Conservation (phyloP, 2,888 invertebrate genomes). For the Macrophya annulata region DNA sequence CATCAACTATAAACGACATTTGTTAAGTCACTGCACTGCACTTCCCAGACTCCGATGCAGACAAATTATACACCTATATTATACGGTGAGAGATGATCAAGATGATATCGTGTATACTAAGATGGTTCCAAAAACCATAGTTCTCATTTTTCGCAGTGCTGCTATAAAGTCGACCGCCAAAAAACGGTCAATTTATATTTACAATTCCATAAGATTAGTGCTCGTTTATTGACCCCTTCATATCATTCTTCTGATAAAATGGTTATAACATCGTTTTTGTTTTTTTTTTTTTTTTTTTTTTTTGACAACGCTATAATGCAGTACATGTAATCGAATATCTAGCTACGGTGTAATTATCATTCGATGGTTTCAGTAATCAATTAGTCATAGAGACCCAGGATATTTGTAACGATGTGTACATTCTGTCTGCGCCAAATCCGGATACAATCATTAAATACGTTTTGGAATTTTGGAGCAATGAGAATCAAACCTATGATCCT, state of each 20-base stretch:
- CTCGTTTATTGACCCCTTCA: too few species aligned
- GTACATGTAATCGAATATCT: too few species aligned
- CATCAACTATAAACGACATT: slow-evolving; percentile 40
- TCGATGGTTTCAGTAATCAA: not conserved
- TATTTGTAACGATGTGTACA: not conserved
- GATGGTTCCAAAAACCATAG: not conserved
- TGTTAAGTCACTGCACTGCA: slow-evolving; percentile 39
- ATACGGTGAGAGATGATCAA: not conserved
- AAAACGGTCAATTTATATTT: too few species aligned
- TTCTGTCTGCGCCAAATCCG: not conserved
- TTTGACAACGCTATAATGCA: too few species aligned
- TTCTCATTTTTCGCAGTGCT: not conserved
- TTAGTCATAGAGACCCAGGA: not conserved
- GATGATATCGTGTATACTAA: not conserved
- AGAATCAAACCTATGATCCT: not conserved
- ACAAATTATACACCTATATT: not conserved
- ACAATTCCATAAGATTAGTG: not conserved
- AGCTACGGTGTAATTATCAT: not conserved
- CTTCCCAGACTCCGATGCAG: not conserved
- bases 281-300: too few species aligned
- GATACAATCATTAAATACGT: not conserved
- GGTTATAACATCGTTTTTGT: too few species aligned
- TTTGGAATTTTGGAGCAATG: not conserved
- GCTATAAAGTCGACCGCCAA: too few species aligned
- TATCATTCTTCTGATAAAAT: too few species aligned